Percentiles rank a stretch among this genome's conserved stretches.
Conservation (phyloP, 2,113 vertebrate species). For the Mustela lutreola region DNA sequence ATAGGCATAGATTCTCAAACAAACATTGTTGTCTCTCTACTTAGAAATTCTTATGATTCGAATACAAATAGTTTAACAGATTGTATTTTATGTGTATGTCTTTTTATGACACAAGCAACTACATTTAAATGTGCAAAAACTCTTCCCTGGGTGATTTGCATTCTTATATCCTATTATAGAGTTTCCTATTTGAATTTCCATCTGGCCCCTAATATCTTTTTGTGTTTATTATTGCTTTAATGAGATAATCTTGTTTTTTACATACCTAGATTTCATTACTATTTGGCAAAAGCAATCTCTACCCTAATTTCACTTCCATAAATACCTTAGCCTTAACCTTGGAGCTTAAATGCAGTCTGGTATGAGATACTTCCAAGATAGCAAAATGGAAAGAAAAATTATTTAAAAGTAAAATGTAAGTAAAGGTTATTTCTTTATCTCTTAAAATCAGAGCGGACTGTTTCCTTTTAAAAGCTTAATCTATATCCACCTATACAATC, state of each 20-base stretch:
- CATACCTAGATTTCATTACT: constrained; percentile 84
- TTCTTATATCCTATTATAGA: constrained; percentile 88
- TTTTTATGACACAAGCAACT: constrained; percentile 86
- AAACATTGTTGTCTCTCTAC: constrained; percentile 71
- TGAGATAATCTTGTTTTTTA: constrained; percentile 85
- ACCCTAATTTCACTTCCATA: constrained; percentile 69
- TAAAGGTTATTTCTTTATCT: constrained; percentile 49
- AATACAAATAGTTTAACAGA: constrained; percentile 87
- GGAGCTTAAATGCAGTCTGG: constrained; percentile 66
- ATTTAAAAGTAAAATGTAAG: constrained; percentile 54
- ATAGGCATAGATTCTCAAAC: constrained; percentile 78
- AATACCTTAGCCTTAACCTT: constrained; percentile 70
- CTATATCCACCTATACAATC: background rate
- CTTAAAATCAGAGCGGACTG: constrained; percentile 4
- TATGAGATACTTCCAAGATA: constrained; percentile 51
- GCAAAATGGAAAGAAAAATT: constrained; percentile 45
- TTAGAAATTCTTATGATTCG: constrained; percentile 83
- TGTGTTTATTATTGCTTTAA: constrained; percentile 87
- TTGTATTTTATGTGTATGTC: constrained; percentile 88
- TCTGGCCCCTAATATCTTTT: constrained; percentile 85
- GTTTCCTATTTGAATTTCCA: constrained; percentile 88
- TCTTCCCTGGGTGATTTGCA: constrained; percentile 87
- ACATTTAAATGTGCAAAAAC: constrained; percentile 87
- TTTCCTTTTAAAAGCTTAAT: background rate
- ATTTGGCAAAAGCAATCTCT: constrained; percentile 81